Evolutionary conservation across 2,888 invertebrate genomes (phyloP).

Genomic region (Folsomia candida): DNA sequence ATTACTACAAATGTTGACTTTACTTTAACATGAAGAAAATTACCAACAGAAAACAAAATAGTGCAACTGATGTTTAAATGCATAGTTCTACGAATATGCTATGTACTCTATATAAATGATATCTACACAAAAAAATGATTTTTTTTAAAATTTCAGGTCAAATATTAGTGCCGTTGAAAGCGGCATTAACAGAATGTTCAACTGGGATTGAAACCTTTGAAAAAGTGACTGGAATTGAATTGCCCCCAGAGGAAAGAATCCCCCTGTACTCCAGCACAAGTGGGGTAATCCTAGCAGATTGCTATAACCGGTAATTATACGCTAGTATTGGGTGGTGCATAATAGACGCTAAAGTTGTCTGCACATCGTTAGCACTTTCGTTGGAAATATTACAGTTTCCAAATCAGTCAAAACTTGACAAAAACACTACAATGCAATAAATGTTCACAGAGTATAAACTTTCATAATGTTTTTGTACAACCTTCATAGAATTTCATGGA

Average conservation of each 20-base stretch:
- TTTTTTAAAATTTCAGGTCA: conserved; percentile 35
- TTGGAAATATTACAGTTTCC: too few species aligned
- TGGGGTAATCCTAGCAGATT: conserved; percentile 49
- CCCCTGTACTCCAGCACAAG: conserved; percentile 48
- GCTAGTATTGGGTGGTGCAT: neutral
- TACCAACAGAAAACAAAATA: too few species aligned
- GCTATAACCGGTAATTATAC: conserved; percentile 46
- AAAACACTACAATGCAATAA: neutral
- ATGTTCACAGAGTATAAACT: neutral
- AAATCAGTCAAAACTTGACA: too few species aligned
- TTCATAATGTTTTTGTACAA: neutral
- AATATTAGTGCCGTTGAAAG: conserved; percentile 48
- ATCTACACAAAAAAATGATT: neutral
- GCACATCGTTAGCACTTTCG: too few species aligned
- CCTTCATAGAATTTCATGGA: neutral
- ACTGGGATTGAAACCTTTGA: conserved; percentile 50
- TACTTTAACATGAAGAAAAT: neutral
- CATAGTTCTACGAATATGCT: too few species aligned
- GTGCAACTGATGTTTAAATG: too few species aligned
- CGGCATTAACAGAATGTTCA: conserved; percentile 43
- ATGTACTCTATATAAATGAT: neutral
- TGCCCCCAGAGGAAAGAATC: conserved; percentile 44
- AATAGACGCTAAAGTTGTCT: neutral
- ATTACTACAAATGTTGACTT: neutral
- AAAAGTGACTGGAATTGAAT: conserved; percentile 49